A percentile compares a stretch with the other conserved stretches of the same genome.
These are phyloP conservation scores for Drosophila monieri DNA, from an alignment of 2,888 invertebrate species.

Conservation along the genomic window DNA sequence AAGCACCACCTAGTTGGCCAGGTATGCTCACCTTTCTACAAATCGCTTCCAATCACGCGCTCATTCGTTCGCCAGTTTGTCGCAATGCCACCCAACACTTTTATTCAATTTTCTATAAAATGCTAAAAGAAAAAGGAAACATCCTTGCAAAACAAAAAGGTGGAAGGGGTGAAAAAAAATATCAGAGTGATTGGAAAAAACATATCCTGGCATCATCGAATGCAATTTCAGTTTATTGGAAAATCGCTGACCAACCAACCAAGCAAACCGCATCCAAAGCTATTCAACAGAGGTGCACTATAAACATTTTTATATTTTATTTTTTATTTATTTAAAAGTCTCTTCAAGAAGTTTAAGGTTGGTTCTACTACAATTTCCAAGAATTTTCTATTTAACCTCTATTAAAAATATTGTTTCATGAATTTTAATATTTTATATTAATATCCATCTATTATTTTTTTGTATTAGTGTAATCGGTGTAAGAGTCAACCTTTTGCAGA, in stretches of 20 bases:
- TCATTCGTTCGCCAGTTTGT: slow-evolving; percentile 73
- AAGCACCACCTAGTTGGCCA: slow-evolving; percentile 29
- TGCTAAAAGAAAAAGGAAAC: slow-evolving; percentile 53
- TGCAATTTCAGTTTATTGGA: slow-evolving; percentile 78
- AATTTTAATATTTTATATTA: no score
- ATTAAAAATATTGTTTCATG: no score
- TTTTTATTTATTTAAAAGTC: background rate
- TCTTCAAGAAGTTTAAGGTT: background rate
- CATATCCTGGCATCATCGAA: slow-evolving; percentile 75
- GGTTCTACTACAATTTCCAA: background rate
- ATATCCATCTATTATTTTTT: background rate
- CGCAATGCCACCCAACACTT: slow-evolving; percentile 74
- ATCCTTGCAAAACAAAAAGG: slow-evolving; percentile 32
- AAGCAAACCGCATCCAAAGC: slow-evolving; percentile 54
- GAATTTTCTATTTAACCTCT: background rate
- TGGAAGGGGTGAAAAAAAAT: slow-evolving; percentile 13
- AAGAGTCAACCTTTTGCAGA: slow-evolving; percentile 18
- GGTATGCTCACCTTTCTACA: slow-evolving; percentile 39
- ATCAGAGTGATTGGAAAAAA: slow-evolving; percentile 53
- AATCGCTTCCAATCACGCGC: slow-evolving; percentile 70
- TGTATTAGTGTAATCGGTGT: background rate
- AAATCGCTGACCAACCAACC: slow-evolving; percentile 75
- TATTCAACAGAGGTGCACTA: slow-evolving; percentile 26
- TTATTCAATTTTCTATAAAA: slow-evolving; percentile 76
- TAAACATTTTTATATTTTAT: background rate